phyloP scores from a whole-genome alignment of 2,797 vertebrate species.

The Rhyacichthys aspro region DNA sequence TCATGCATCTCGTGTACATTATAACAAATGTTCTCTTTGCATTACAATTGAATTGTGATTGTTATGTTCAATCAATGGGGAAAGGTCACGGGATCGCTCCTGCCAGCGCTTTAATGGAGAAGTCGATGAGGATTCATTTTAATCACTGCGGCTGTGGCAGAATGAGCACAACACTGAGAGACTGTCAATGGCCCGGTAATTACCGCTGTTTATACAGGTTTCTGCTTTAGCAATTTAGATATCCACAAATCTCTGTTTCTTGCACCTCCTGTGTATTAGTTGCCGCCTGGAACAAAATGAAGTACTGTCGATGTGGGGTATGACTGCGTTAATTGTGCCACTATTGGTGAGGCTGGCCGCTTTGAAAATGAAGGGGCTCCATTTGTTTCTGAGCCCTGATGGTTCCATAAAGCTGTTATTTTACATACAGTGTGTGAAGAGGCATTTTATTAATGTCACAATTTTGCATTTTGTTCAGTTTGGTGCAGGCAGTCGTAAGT shows the following conservation, averaged over 20 bases:
- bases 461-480: conserved; percentile 8
- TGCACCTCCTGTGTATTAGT: conserved; percentile 61
- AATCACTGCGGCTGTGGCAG: conserved; percentile 98
- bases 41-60: conserved; percentile 99
- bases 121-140: conserved; percentile 99
- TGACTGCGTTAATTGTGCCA: conserved; percentile 78
- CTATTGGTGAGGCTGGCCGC: conserved; percentile 56
- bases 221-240: conserved; percentile 93
- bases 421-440: conserved; percentile 40
- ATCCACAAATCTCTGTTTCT: conserved; percentile 91
- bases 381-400: conserved; percentile 64
- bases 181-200: conserved; percentile 96
- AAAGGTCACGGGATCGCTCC: conserved; percentile 99
- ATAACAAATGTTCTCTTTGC: conserved; percentile 99
- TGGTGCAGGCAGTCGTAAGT: conserved; percentile 14
- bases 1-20: conserved; percentile 98
- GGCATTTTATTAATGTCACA: conserved; percentile 43
- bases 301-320: conserved; percentile 74
- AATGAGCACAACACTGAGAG: conserved; percentile 94
- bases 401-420: conserved; percentile 70
- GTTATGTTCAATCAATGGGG: conserved; percentile 99
- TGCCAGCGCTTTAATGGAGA: conserved; percentile 99
- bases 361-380: conserved; percentile 69
- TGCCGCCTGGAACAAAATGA: conserved; percentile 72
- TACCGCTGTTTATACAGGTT: conserved; percentile 98